These are phyloP conservation scores for Muscicapa comitata DNA, from an alignment of 2,797 vertebrate species.

Conservation along the genomic window DNA sequence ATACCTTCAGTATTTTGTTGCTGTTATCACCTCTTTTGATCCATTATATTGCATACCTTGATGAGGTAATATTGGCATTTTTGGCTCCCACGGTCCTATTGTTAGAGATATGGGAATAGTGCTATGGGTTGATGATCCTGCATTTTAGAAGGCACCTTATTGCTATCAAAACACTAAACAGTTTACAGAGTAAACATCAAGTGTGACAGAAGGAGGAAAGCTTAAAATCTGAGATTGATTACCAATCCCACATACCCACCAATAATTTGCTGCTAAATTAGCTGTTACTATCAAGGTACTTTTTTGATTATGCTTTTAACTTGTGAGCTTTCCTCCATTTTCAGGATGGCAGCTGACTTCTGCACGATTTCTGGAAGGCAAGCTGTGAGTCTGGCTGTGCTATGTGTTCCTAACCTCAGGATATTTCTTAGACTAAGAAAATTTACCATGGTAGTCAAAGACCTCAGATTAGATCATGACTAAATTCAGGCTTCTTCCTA, in stretches of 20 bases:
- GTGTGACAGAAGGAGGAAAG: not conserved
- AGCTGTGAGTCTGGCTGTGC: not conserved
- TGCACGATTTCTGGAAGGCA: accelerated
- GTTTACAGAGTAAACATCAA: not conserved
- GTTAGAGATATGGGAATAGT: not conserved
- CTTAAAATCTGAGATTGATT: not conserved
- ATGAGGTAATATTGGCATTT: not conserved
- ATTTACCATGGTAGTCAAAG: not conserved
- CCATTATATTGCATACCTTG: not conserved
- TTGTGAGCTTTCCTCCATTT: not conserved
- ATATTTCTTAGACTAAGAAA: not conserved
- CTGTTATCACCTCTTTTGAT: not conserved
- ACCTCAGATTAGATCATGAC: not conserved
- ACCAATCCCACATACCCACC: not conserved
- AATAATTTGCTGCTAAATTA: not conserved
- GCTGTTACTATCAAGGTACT: not conserved
- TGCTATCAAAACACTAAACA: not conserved
- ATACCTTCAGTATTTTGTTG: not conserved
- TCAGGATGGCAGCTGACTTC: not conserved
- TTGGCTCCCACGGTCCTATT: not conserved
- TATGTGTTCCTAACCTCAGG: not conserved
- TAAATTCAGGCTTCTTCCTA: not conserved
- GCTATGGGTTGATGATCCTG: not conserved
- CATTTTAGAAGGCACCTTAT: not conserved
- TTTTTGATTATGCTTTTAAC: not conserved